Conservation (phyloP, 2,797 vertebrate genomes). For the Pseudomugil gertrudae region DNA sequence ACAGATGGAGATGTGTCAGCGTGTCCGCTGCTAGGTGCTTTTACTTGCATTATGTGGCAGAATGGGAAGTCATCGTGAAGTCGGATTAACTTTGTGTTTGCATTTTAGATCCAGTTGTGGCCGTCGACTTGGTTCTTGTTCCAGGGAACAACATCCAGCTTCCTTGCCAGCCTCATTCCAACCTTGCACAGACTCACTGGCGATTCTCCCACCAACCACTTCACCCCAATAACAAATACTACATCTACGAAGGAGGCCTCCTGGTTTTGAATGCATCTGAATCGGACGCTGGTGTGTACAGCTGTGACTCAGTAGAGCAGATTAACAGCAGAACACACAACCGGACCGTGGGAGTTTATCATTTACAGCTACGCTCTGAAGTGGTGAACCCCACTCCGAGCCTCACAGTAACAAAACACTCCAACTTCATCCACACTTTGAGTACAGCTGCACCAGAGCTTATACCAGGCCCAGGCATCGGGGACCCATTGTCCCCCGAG, state of each 20-base stretch:
- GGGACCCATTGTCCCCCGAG: conserved; percentile 16
- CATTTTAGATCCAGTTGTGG: conserved; percentile 60
- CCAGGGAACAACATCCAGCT: conserved; percentile 76
- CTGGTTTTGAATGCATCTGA: conserved; percentile 67
- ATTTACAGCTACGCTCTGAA: conserved; percentile 45
- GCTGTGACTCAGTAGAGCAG: conserved; percentile 75
- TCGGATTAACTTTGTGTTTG: conserved; percentile 27
- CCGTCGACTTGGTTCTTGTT: conserved; percentile 56
- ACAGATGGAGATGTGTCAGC: conserved; percentile 71
- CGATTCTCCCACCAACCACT: conserved; percentile 66
- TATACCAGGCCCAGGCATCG: fast-evolving
- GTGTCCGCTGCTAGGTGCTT: conserved; percentile 76
- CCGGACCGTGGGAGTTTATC: conserved; percentile 64
- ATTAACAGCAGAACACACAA: conserved; percentile 58
- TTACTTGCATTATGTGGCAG: neutral
- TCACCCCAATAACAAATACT: conserved; percentile 69
- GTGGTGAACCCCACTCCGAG: conserved; percentile 20
- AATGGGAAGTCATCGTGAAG: neutral
- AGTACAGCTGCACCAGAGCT: conserved; percentile 3
- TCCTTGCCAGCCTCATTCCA: conserved; percentile 74
- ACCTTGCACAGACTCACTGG: conserved; percentile 79
- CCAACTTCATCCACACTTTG: conserved; percentile 7
- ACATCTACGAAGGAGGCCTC: conserved; percentile 71
- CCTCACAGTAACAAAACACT: conserved; percentile 32
- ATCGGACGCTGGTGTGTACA: conserved; percentile 68